Evolutionary conservation across 2,888 invertebrate species (phyloP).

Genomic region (Andrena bucephala): DNA sequence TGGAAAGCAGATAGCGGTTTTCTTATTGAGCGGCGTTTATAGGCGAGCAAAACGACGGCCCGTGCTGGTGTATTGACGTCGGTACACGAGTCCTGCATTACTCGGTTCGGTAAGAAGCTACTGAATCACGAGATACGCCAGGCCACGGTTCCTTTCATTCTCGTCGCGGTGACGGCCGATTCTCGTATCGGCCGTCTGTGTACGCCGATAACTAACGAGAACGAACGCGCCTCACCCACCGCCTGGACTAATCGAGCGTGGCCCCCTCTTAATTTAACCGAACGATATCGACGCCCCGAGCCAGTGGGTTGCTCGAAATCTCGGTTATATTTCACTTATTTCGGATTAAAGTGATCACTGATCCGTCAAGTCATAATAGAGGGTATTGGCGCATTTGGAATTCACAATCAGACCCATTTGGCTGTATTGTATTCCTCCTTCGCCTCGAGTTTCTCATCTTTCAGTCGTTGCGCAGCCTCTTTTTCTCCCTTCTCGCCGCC

Average conservation of each 20-base stretch:
- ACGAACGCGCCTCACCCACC: slow-evolving; percentile 70
- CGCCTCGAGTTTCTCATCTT: neutral
- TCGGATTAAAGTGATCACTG: slow-evolving; percentile 22
- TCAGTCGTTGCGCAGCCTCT: neutral
- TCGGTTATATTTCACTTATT: slow-evolving; percentile 31
- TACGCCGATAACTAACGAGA: slow-evolving; percentile 76
- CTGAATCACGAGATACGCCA: slow-evolving; percentile 78
- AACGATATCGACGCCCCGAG: slow-evolving; percentile 45
- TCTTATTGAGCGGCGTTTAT: slow-evolving; percentile 71
- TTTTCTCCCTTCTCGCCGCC: slow-evolving; percentile 28
- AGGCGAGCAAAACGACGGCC: slow-evolving; percentile 62
- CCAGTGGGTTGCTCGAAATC: slow-evolving; percentile 41
- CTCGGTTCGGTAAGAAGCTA: slow-evolving; percentile 77
- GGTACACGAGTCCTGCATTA: slow-evolving; percentile 81
- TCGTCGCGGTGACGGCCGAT: slow-evolving; percentile 65
- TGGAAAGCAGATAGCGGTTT: slow-evolving; percentile 73
- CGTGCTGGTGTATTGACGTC: slow-evolving; percentile 62
- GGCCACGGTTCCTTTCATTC: slow-evolving; percentile 64
- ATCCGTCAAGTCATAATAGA: neutral
- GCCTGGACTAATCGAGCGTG: slow-evolving; percentile 70
- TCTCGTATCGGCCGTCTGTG: slow-evolving; percentile 69
- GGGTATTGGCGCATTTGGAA: neutral
- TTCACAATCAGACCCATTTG: slow-evolving; percentile 10
- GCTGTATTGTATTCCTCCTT: neutral
- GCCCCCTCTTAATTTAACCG: slow-evolving; percentile 72